These are phyloP conservation scores for Aethes cnicana DNA, from an alignment of 2,888 invertebrate genomes.

Conservation along the genomic window DNA sequence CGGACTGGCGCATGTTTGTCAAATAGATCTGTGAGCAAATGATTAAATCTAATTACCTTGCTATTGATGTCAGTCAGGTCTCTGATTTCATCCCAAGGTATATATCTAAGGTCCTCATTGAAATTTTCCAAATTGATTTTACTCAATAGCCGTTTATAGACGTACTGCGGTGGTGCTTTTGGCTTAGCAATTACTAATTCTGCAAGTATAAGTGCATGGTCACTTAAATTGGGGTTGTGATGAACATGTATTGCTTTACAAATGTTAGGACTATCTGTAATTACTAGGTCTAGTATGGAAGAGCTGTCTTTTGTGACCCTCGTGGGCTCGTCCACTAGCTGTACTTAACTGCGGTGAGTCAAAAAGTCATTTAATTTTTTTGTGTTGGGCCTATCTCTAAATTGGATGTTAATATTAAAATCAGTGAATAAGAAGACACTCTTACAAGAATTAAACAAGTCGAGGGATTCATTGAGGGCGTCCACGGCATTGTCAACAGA, in stretches of 20 bases:
- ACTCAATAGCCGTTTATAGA: background rate
- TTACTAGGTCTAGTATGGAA: background rate
- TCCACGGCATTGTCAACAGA: background rate
- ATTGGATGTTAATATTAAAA: background rate
- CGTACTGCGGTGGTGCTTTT: background rate
- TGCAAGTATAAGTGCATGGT: background rate
- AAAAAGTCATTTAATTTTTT: background rate
- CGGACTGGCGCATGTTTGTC: constrained; percentile 32
- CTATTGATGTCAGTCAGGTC: background rate
- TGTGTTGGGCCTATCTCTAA: background rate
- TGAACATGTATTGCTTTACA: background rate
- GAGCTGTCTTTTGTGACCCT: background rate
- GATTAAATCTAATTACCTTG: constrained; percentile 18
- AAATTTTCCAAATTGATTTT: background rate
- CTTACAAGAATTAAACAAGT: background rate
- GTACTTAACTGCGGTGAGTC: background rate
- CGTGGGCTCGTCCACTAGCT: background rate
- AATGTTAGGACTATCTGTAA: background rate
- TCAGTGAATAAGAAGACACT: background rate
- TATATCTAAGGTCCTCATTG: background rate
- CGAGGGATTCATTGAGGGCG: background rate
- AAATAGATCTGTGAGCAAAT: constrained; percentile 15
- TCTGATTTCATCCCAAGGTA: background rate
- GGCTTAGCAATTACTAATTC: background rate
- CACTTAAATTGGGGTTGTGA: background rate